Evolutionary conservation across 2,888 invertebrate genomes (phyloP), one percentile per base, ranked within the genome.

Genomic region (Belgica antarctica): DNA sequence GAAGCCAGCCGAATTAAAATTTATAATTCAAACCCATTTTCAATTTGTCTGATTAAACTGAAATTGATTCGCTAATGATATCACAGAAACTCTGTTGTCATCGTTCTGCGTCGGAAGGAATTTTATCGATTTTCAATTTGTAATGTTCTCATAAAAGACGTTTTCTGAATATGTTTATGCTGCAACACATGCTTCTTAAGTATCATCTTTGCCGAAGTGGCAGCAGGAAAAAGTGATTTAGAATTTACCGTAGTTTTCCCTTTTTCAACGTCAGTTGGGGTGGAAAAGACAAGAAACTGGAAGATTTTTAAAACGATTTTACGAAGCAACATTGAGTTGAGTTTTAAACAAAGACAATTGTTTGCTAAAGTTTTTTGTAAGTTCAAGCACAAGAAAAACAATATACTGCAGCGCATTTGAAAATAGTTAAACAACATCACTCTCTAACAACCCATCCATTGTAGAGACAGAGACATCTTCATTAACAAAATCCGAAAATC

Each of bases 1-100:
- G 34, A 31, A 12, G 12, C 5, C 5, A 31, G 34, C 7, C 34
- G 34, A 31, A 31, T 31, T 5, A 31, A 31, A 31, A 8, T 31
- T 31, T 31, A 8, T 8, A 31, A 12, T 31, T 31, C 12, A 12
- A 31, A 31, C 12, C 52, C 17, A 15, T 52, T 17, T 17, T 52
- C 17, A 19, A 52, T 52, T 19, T 52, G 52, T 52, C 52, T 52
- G 52, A 52, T 52, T 52, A 52, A 52, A 52, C 17, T 52, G 22
- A 52, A 52, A 52, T 52, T 52, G 52, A 52, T 47, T 47, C 17
- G 12, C 15, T 47, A 3, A 47, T 47, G n/a, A n/a, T n/a, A n/a
- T n/a, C n/a, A n/a, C n/a, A n/a, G n/a, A n/a, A n/a, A n/a, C n/a
- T n/a, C n/a, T n/a, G n/a, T n/a, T n/a, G n/a, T n/a, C n/a, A n/a